Evolutionary conservation across 1,140 invertebrate species (phyloP).

Genomic region (Drosophila parvula): DNA sequence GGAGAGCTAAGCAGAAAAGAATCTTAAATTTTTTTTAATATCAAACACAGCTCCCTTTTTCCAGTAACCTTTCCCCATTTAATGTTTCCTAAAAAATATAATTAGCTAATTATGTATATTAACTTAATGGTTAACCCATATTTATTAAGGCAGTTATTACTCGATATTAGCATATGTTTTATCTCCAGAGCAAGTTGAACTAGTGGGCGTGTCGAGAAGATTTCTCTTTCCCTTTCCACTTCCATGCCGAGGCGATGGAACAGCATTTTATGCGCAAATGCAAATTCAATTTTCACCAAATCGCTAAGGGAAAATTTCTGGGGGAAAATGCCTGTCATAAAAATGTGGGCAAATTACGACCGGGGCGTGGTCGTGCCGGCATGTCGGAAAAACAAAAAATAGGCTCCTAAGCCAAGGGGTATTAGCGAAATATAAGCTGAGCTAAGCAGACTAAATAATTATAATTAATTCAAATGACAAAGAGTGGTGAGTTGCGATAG

Average conservation of each 20-base stretch:
- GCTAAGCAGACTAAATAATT: neutral
- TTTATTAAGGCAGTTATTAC: too few species aligned
- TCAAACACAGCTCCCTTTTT: neutral
- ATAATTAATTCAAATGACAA: too few species aligned
- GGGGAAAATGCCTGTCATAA: slow-evolving; percentile 50
- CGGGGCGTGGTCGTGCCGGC: slow-evolving; percentile 10
- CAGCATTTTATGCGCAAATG: slow-evolving; percentile 78
- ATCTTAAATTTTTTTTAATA: too few species aligned
- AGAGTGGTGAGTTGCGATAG: neutral
- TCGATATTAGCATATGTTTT: neutral
- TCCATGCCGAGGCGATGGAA: slow-evolving; percentile 40
- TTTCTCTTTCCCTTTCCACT: neutral
- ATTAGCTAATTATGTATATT: neutral
- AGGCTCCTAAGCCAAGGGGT: neutral
- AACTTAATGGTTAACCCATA: neutral
- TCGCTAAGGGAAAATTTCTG: slow-evolving; percentile 44
- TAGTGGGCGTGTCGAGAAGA: slow-evolving; percentile 38
- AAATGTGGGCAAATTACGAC: slow-evolving; percentile 27
- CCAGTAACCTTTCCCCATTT: neutral
- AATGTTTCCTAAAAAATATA: neutral
- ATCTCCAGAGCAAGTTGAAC: slow-evolving; percentile 29
- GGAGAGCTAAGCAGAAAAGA: neutral
- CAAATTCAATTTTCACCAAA: slow-evolving; percentile 77
- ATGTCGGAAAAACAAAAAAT: neutral
- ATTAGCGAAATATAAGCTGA: neutral